These are phyloP conservation scores for Gambusia affinis DNA, from an alignment of 2,113 vertebrate species.

Conservation along the genomic window DNA sequence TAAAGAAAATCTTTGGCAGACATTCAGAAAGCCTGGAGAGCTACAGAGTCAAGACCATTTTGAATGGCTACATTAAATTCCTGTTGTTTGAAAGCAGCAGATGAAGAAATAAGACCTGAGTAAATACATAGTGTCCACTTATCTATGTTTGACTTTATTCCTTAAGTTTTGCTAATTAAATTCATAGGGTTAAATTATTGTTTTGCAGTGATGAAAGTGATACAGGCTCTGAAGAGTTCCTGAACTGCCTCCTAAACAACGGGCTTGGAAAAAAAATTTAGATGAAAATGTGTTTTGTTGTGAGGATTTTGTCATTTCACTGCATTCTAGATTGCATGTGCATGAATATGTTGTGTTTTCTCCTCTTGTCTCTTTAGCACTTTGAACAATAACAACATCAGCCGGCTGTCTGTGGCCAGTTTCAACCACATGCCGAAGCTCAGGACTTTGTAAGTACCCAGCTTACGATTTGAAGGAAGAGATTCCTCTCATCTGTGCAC, in stretches of 20 bases:
- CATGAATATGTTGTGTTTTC: neutral
- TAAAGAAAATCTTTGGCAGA: neutral
- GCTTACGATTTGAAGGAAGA: neutral
- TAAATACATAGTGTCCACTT: neutral
- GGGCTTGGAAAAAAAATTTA: neutral
- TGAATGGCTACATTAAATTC: neutral
- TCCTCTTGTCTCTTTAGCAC: slow-evolving; percentile 81
- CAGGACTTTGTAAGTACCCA: slow-evolving; percentile 93
- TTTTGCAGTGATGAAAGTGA: neutral
- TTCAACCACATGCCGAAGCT: slow-evolving; percentile 99
- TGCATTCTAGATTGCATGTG: neutral
- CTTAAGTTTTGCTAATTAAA: neutral
- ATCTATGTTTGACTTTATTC: neutral
- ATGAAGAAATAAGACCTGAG: neutral
- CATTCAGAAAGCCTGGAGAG: neutral
- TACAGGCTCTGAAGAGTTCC: neutral
- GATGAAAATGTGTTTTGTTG: neutral
- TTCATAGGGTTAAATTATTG: neutral
- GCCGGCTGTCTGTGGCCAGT: slow-evolving; percentile 95
- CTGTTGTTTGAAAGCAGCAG: neutral
- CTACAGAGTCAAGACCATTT: neutral
- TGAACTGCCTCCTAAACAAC: neutral
- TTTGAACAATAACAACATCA: slow-evolving; percentile 99
- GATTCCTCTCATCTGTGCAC: slow-evolving; percentile 8
- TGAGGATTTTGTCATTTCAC: neutral